Conservation (phyloP, 2,113 vertebrate genomes). For the Phylloscopus whistleri region DNA sequence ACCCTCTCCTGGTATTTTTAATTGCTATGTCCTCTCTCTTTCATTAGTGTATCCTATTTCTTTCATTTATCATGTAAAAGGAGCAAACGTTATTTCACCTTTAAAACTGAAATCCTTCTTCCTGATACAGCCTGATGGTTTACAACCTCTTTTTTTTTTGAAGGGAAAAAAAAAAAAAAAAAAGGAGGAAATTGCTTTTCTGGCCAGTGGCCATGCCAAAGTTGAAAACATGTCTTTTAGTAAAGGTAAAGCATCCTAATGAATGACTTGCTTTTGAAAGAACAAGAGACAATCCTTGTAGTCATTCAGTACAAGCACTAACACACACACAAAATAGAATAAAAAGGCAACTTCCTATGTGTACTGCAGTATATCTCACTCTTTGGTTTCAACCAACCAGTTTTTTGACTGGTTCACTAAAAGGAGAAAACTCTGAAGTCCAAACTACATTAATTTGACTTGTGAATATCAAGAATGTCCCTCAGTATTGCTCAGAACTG, state of each 20-base stretch:
- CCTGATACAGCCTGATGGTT: constrained; percentile 69
- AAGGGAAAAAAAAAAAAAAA: constrained; percentile 5
- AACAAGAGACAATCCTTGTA: constrained; percentile 59
- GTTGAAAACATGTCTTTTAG: constrained; percentile 71
- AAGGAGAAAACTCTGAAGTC: background rate
- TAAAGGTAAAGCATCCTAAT: constrained; percentile 62
- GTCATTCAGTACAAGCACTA: constrained; percentile 60
- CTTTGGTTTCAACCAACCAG: constrained; percentile 25
- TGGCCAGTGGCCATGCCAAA: constrained; percentile 74
- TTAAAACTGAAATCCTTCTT: constrained; percentile 74
- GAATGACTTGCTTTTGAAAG: constrained; percentile 70
- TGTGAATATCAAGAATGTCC: background rate
- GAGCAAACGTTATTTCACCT: constrained; percentile 73
- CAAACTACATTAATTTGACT: background rate
- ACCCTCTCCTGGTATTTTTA: constrained; percentile 64
- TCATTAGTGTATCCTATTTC: constrained; percentile 77
- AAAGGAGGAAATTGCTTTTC: constrained; percentile 77
- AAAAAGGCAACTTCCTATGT: constrained; percentile 4
- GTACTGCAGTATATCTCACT: background rate
- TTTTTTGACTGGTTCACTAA: constrained; percentile 10
- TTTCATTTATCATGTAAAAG: constrained; percentile 74
- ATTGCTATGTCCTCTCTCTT: constrained; percentile 64
- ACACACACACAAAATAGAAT: background rate
- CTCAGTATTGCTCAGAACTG: background rate
- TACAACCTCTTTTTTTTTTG: constrained; percentile 37